Percentiles rank a stretch among this genome's conserved stretches.
Conservation (phyloP, 2,113 vertebrate genomes). For the Arvicanthis niloticus region DNA sequence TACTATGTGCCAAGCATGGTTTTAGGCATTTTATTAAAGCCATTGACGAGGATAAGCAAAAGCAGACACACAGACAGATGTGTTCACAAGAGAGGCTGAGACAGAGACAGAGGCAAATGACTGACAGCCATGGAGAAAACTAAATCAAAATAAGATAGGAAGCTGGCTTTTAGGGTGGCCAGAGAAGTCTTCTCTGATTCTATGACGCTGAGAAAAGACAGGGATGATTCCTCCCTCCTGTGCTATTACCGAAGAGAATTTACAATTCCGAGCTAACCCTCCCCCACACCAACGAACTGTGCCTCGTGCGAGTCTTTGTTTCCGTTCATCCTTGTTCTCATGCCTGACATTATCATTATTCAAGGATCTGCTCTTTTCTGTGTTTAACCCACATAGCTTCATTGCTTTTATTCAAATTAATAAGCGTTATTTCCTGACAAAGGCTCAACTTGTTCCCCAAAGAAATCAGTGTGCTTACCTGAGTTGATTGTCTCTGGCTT, state of each 20-base stretch:
- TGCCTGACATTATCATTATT: neutral
- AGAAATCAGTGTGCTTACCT: slow-evolving; percentile 35
- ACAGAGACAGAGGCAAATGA: neutral
- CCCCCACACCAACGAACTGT: neutral
- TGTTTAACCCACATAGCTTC: slow-evolving; percentile 52
- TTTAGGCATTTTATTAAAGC: neutral
- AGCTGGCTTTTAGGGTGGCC: neutral
- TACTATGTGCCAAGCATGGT: neutral
- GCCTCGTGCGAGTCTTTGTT: slow-evolving; percentile 4
- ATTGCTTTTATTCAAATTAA: slow-evolving; percentile 38
- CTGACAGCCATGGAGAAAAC: neutral
- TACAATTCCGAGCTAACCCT: slow-evolving; percentile 1
- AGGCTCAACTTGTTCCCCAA: slow-evolving; percentile 57
- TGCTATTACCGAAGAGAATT: slow-evolving; percentile 2
- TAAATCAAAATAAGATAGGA: neutral
- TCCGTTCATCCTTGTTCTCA: neutral
- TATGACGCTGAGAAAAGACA: neutral
- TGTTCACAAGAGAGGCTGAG: too few species aligned
- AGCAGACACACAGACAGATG: neutral
- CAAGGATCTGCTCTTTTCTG: slow-evolving; percentile 35
- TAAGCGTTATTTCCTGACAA: slow-evolving; percentile 57
- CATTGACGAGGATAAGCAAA: neutral
- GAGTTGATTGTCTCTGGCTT: neutral
- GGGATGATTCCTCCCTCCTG: neutral
- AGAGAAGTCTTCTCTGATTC: neutral